Conservation (phyloP, 2,888 invertebrate genomes). For the Cephus rjabovi region DNA sequence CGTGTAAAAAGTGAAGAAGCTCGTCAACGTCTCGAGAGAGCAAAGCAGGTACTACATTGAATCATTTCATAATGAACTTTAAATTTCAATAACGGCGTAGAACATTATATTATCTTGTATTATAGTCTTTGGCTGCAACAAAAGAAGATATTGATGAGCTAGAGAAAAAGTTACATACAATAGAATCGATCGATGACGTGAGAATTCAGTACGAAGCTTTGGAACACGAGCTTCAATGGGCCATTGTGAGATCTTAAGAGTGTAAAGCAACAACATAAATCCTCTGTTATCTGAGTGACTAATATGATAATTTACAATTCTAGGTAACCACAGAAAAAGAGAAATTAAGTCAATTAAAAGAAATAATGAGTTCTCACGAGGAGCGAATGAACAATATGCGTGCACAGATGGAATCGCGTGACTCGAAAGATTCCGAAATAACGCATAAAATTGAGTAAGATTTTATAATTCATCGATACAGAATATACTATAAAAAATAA, state of each 20-base stretch:
- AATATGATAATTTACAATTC: conserved; percentile 11
- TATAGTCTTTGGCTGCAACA: conserved; percentile 41
- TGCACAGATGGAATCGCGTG: conserved; percentile 35
- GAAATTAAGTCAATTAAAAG: conserved; percentile 62
- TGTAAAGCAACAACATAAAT: background rate
- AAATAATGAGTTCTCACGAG: conserved; percentile 62
- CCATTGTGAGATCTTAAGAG: conserved; percentile 36
- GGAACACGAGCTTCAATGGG: conserved; percentile 73
- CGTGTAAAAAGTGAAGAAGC: conserved; percentile 65
- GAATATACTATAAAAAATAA: conserved; percentile 23
- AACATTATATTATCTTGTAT: conserved; percentile 33
- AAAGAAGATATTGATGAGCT: conserved; percentile 70
- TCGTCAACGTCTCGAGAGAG: conserved; percentile 50
- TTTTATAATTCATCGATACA: conserved; percentile 11
- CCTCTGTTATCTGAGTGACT: background rate
- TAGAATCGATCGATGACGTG: conserved; percentile 70
- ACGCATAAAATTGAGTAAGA: conserved; percentile 67
- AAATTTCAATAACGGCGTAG: conserved; percentile 59
- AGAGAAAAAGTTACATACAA: conserved; percentile 70
- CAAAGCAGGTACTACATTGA: conserved; percentile 29
- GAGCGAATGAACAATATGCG: conserved; percentile 41
- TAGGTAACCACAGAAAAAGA: conserved; percentile 48
- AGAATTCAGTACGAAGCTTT: conserved; percentile 67
- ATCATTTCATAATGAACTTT: conserved; percentile 49
- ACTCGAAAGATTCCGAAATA: conserved; percentile 44